Evolutionary conservation across 1,140 invertebrate genomes (phyloP), one percentile per base, ranked within the genome.

Genomic region (Drosophila parabipectinata): DNA sequence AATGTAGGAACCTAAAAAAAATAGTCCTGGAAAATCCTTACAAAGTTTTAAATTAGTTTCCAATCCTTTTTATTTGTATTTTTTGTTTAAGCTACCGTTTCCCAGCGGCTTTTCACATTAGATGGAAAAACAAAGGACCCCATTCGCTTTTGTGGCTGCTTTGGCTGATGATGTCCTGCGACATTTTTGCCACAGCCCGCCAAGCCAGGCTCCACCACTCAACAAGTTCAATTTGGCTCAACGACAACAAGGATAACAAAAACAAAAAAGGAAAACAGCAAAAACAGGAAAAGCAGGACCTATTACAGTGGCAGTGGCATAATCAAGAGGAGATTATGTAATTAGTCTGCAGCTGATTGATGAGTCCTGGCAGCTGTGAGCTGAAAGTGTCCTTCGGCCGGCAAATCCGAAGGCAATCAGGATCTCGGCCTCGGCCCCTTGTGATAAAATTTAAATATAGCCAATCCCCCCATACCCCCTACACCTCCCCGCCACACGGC

Each of bases 341-440:
- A 91, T 91, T 91, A 91, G 90, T 91, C 90, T 91, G 90, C 80
- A 91, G 74, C 90, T 91, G 90, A 91, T 91, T 91, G 90, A 91
- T 91, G 90, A 91, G 90, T 81, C 71, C 83, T 88, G 83, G 75
- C 83, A 88, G 83, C 66, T 78, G 75, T 71, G 75, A 77, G 74
- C 63, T 50, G 58, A 77, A 62, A 77, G 57, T 69, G 74, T 77
- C 63, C 74, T 63, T 44, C 45, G 34, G 34, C 41, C 32, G 37
- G 63, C 63, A 69, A 68, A 66, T 75, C 52, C 48, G 28, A 53
- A 50, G 62, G 77, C 81, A 85, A 85, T 85, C 82, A 85, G 82
- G 69, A 39, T 21, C 28, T 18, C 14, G 44, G 15, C 41, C 45
- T 28, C 78, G 61, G 78, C 41, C 52, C 41, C 59, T 52, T 87